Evolutionary conservation across 2,888 invertebrate species (phyloP).

Genomic region (Monochamus alternatus): DNA sequence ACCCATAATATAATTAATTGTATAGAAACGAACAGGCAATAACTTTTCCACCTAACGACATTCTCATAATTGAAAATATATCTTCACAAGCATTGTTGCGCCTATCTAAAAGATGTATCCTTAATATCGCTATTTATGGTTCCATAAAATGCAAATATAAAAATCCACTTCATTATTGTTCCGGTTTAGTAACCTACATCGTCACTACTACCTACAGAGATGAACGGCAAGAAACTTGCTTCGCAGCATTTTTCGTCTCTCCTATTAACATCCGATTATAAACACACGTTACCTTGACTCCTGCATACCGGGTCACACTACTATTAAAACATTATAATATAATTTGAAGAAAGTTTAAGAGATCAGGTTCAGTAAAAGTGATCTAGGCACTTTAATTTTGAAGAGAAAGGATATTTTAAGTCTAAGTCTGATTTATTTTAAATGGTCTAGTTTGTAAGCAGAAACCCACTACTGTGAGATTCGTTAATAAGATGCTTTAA

Average conservation of each 20-base stretch:
- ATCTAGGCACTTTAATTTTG: background rate
- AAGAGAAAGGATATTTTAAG: too few relatives aligned
- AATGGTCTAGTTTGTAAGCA: too few relatives aligned
- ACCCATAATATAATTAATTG: too few relatives aligned
- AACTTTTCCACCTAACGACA: too few relatives aligned
- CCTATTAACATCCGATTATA: background rate
- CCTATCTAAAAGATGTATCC: too few relatives aligned
- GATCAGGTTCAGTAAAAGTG: background rate
- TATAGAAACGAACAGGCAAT: too few relatives aligned
- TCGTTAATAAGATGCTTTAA: too few relatives aligned
- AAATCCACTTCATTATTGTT: background rate
- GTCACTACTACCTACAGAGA: background rate
- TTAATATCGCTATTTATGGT: background rate
- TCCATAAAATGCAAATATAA: background rate
- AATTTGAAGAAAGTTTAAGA: background rate
- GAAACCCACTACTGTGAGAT: too few relatives aligned
- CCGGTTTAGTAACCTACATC: conserved; percentile 23
- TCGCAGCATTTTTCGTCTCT: background rate
- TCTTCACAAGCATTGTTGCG: background rate
- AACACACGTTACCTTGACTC: background rate
- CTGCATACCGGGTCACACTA: background rate
- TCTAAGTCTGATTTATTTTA: background rate
- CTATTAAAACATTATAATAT: background rate
- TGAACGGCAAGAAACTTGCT: conserved; percentile 19
- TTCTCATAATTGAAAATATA: too few relatives aligned